Percentiles rank a stretch among this genome's conserved stretches.
These are phyloP conservation scores for Bungarus multicinctus DNA, from an alignment of 2,113 vertebrate genomes.

Conservation along the genomic window DNA sequence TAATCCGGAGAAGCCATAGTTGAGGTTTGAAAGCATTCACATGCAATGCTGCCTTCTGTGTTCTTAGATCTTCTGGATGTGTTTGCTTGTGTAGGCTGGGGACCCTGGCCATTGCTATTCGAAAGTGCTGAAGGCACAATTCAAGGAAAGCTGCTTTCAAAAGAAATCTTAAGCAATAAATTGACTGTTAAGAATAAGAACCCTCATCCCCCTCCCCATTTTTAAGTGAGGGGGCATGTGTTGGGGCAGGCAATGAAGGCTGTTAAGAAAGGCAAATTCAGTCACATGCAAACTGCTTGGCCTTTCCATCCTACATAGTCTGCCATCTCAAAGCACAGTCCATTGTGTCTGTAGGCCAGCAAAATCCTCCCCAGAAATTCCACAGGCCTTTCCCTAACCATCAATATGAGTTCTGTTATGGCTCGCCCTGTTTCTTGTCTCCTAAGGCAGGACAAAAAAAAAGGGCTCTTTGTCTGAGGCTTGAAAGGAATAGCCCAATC, in stretches of 20 bases:
- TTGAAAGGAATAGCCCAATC: slow-evolving; percentile 37
- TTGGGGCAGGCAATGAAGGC: background rate
- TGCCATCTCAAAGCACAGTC: slow-evolving; percentile 5
- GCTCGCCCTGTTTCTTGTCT: slow-evolving; percentile 45
- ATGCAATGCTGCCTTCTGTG: background rate
- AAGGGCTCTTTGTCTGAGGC: slow-evolving; percentile 39
- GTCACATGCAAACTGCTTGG: slow-evolving; percentile 9
- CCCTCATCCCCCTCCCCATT: background rate
- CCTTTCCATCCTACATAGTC: slow-evolving; percentile 19
- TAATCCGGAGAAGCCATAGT: background rate
- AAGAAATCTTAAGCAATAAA: background rate
- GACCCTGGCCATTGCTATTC: background rate
- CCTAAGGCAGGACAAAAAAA: slow-evolving; percentile 33
- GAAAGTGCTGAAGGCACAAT: background rate
- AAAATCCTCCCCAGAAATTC: slow-evolving; percentile 20
- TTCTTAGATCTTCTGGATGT: background rate
- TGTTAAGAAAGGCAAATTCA: background rate
- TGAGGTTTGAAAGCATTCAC: background rate
- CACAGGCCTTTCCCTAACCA: slow-evolving; percentile 1
- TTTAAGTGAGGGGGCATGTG: background rate
- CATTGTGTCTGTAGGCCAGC: slow-evolving; percentile 34
- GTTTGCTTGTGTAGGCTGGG: background rate
- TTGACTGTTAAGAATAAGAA: background rate
- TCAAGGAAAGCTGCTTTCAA: background rate
- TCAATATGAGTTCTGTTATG: slow-evolving; percentile 44